phyloP scores from a whole-genome alignment of 1,140 invertebrate genomes.

The Nephila pilipes region DNA sequence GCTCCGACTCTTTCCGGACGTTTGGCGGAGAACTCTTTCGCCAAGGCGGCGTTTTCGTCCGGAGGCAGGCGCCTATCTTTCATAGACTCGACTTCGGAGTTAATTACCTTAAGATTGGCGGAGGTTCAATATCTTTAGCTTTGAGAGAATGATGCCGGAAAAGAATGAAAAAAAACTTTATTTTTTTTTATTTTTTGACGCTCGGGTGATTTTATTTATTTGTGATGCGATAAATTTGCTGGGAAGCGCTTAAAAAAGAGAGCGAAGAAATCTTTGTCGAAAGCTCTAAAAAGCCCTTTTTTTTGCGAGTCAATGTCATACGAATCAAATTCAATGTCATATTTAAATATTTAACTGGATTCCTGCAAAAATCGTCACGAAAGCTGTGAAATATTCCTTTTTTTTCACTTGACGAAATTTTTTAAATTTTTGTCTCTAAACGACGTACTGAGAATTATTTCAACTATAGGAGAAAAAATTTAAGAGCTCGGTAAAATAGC shows the following conservation, averaged over 20 bases:
- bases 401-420: background rate
- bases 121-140: conserved; percentile 30
- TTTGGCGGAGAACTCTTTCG: background rate
- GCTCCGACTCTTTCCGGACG: background rate
- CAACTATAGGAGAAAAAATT: too few species aligned
- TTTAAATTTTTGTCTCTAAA: too few species aligned
- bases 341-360: background rate
- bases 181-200: background rate
- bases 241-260: background rate
- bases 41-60: background rate
- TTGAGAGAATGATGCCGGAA: background rate
- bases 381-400: background rate
- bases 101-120: conserved; percentile 27
- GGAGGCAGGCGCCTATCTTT: background rate
- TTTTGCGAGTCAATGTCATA: background rate
- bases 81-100: background rate
- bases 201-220: background rate
- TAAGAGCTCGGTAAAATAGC: too few species aligned
- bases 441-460: too few species aligned
- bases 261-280: background rate
- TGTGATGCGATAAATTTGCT: background rate
- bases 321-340: background rate
- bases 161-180: background rate
- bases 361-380: background rate
- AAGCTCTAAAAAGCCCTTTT: background rate